A percentile compares a stretch with the other conserved stretches of the same genome.
Conservation (phyloP, 1,140 invertebrate species). For the Eumaeus atala region DNA sequence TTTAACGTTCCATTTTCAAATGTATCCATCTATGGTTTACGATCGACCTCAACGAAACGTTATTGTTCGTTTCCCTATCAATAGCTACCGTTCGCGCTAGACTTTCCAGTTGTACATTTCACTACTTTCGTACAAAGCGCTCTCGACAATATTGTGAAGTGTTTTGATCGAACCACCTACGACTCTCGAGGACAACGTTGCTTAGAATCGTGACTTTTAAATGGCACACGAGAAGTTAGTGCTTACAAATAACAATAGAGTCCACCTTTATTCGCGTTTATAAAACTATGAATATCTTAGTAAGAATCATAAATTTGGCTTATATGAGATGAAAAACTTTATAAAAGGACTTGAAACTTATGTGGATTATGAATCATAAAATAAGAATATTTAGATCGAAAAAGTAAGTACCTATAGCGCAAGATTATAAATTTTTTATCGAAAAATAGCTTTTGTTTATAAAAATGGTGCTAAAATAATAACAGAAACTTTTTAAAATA, state of each 20-base stretch:
- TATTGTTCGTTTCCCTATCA: constrained; percentile 19
- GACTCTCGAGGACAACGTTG: constrained; percentile 1
- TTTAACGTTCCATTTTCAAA: constrained; percentile 4
- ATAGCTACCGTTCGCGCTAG: constrained; percentile 19
- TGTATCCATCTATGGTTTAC: too few species aligned
- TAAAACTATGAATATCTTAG: too few species aligned
- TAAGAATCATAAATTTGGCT: too few species aligned
- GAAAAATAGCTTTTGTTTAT: too few species aligned
- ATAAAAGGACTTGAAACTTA: too few species aligned
- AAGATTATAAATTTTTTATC: too few species aligned
- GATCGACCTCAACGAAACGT: constrained; percentile 9
- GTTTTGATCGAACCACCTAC: constrained; percentile 12
- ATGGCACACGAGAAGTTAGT: neutral
- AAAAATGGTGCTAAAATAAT: too few species aligned
- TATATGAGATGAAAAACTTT: too few species aligned
- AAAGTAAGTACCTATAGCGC: too few species aligned
- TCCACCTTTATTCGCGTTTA: neutral
- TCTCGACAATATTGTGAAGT: constrained; percentile 21
- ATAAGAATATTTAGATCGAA: too few species aligned
- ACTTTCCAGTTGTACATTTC: constrained; percentile 22
- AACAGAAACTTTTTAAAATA: too few species aligned
- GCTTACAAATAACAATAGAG: neutral
- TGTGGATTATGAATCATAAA: too few species aligned
- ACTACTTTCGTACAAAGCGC: constrained; percentile 15
- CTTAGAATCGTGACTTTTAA: constrained; percentile 1